Evolutionary conservation across 2,797 vertebrate genomes (phyloP).

Genomic region (Tangara arthus): DNA sequence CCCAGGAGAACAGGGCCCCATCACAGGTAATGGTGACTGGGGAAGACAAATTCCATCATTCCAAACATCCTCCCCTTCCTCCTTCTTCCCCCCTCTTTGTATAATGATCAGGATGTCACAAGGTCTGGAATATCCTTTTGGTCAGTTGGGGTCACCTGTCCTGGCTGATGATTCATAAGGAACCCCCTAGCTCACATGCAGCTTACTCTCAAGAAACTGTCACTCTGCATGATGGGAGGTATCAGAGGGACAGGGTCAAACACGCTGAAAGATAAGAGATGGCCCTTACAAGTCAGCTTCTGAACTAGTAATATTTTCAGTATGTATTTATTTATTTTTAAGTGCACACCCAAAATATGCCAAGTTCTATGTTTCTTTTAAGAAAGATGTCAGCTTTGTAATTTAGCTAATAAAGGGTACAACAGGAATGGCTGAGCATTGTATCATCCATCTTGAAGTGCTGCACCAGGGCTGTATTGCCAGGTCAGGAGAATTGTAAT

Average conservation of each 20-base stretch:
- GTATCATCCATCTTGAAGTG: not conserved
- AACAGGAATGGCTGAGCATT: not conserved
- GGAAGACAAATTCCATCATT: not conserved
- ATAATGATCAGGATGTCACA: too few relatives aligned
- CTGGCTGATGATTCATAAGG: not conserved
- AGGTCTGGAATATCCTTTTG: not conserved
- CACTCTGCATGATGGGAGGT: not conserved
- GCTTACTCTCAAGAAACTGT: not conserved
- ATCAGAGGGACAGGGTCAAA: not conserved
- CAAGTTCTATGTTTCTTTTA: not conserved
- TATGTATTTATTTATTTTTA: not conserved
- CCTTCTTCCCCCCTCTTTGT: not conserved
- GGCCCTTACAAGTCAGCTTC: not conserved
- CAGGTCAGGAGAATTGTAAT: not conserved
- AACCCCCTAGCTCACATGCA: not conserved
- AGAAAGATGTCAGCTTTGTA: not conserved
- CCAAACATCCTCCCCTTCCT: accelerated
- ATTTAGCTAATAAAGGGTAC: not conserved
- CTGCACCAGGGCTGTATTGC: not conserved
- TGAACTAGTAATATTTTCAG: not conserved
- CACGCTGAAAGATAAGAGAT: not conserved
- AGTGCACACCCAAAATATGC: not conserved
- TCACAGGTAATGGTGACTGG: accelerated
- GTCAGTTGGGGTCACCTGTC: not conserved
- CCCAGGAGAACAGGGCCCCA: not conserved